These are phyloP conservation scores for Nyctibius bracteatus DNA, from an alignment of 2,113 vertebrate species.

Conservation along the genomic window DNA sequence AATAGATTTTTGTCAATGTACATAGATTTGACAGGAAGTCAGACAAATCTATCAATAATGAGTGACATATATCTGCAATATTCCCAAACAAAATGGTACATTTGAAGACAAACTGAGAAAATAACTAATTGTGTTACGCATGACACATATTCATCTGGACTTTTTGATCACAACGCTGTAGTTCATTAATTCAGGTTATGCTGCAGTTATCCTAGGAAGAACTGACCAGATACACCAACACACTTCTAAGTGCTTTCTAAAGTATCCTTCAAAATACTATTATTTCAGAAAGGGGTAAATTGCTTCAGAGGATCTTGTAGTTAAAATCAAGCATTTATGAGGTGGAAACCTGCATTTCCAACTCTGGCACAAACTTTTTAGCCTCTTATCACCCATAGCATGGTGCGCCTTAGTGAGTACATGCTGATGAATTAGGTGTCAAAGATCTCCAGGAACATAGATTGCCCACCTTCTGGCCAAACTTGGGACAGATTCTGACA, in stretches of 20 bases:
- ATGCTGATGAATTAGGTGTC: not conserved
- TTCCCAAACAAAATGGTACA: constrained; percentile 72
- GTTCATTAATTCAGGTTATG: constrained; percentile 52
- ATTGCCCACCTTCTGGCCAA: not conserved
- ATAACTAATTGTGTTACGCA: constrained; percentile 66
- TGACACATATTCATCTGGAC: constrained; percentile 54
- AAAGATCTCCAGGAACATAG: not conserved
- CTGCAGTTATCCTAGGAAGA: not conserved
- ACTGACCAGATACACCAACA: not conserved
- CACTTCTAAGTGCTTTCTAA: not conserved
- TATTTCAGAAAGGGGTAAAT: not conserved
- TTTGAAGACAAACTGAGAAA: constrained; percentile 74
- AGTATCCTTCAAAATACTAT: not conserved
- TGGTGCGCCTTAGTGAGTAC: not conserved
- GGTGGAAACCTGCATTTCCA: not conserved
- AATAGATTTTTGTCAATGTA: constrained; percentile 84
- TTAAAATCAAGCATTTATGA: not conserved
- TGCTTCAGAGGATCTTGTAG: not conserved
- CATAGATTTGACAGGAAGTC: constrained; percentile 80
- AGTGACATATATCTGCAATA: constrained; percentile 73
- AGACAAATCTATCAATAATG: constrained; percentile 78
- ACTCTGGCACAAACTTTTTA: not conserved
- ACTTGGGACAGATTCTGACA: not conserved
- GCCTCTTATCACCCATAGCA: not conserved
- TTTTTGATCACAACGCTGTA: constrained; percentile 30